A percentile compares a stretch with the other conserved stretches of the same genome.
Evolutionary conservation across 2,888 invertebrate species (phyloP).

Genomic region (Endomychus coccineus): DNA sequence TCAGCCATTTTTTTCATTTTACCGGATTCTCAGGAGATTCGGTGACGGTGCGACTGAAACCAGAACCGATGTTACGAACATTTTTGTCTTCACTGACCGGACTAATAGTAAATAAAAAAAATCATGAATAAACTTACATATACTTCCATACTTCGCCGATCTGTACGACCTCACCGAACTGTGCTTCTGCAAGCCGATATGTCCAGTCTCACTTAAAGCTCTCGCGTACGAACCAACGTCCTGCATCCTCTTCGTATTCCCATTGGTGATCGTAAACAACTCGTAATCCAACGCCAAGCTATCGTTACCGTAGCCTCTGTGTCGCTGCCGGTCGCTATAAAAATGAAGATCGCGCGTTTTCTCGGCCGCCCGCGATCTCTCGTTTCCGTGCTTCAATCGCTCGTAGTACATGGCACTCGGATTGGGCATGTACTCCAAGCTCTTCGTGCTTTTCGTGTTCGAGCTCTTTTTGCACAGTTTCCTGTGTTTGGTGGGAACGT

Average conservation of each 20-base stretch:
- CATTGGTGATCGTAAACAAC: constrained; percentile 50
- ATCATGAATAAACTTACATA: too few species aligned
- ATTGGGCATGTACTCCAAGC: constrained; percentile 50
- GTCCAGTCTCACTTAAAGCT: constrained; percentile 26
- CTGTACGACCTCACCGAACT: constrained; percentile 27
- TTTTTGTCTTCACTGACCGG: too few species aligned
- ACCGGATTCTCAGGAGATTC: too few species aligned
- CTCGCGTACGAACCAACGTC: constrained; percentile 34
- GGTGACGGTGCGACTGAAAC: too few species aligned
- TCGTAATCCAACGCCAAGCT: constrained; percentile 60
- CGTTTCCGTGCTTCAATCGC: constrained; percentile 35
- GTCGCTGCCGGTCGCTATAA: neutral
- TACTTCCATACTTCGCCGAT: constrained; percentile 22
- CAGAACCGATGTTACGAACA: too few species aligned
- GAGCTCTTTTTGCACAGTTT: constrained; percentile 40
- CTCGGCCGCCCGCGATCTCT: constrained; percentile 13
- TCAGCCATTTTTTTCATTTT: too few species aligned
- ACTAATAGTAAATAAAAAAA: too few species aligned
- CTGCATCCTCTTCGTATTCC: constrained; percentile 20
- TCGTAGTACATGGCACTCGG: constrained; percentile 48
- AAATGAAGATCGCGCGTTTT: constrained; percentile 2
- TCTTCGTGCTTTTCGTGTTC: constrained; percentile 41
- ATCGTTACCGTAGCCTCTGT: constrained; percentile 47
- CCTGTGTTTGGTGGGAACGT: constrained; percentile 28
- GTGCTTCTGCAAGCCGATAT: constrained; percentile 31